A percentile compares a stretch with the other conserved stretches of the same genome.
These are phyloP conservation scores for Morpho achilles DNA, from an alignment of 2,888 invertebrate genomes.

Conservation along the genomic window DNA sequence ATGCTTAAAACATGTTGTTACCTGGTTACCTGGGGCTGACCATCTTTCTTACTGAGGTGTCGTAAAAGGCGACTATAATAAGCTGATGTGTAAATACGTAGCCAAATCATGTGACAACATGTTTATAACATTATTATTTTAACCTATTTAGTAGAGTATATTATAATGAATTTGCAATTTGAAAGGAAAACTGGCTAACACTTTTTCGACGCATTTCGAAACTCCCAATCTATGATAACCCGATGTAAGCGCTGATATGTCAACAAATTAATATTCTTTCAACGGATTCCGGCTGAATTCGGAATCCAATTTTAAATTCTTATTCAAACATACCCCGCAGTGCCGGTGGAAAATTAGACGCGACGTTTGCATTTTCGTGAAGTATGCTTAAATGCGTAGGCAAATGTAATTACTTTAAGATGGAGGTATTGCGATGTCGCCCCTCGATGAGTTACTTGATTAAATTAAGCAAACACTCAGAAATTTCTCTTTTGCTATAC, in stretches of 20 bases:
- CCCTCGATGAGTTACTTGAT: constrained; percentile 45
- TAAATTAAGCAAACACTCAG: constrained; percentile 34
- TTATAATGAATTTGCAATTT: no score
- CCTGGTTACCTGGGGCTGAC: no score
- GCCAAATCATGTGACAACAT: no score
- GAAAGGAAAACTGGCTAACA: no score
- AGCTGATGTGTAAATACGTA: no score
- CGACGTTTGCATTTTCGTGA: constrained; percentile 51
- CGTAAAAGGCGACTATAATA: no score
- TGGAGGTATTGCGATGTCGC: constrained; percentile 36
- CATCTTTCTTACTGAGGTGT: no score
- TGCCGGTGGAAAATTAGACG: constrained; percentile 44
- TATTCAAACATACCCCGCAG: constrained; percentile 50
- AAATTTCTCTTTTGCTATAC: no score
- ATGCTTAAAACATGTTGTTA: no score
- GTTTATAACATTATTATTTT: no score
- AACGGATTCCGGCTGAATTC: constrained; percentile 36
- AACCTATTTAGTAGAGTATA: no score
- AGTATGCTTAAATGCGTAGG: constrained; percentile 51
- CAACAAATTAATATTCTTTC: constrained; percentile 40
- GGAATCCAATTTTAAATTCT: constrained; percentile 61
- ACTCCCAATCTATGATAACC: background rate
- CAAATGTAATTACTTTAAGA: constrained; percentile 58
- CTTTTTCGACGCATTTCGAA: no score
- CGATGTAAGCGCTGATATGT: constrained; percentile 23